Conservation (phyloP, 2,888 invertebrate species). For the Drosophila mimetica region DNA sequence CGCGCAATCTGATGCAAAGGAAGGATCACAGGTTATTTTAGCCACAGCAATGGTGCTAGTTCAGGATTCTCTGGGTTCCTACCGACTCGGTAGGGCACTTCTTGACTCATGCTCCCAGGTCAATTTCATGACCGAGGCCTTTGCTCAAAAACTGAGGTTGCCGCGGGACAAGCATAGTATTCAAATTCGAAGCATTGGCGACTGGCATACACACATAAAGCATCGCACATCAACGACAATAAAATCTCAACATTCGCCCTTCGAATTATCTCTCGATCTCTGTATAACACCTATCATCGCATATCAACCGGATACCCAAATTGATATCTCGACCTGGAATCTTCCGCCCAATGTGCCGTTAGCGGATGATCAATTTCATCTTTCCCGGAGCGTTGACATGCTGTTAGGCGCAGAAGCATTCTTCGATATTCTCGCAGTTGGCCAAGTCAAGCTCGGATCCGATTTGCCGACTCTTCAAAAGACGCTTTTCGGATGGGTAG, state of each 20-base stretch:
- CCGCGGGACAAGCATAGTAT: neutral
- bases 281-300: neutral
- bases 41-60: too few relatives aligned
- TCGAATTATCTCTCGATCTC: neutral
- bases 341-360: neutral
- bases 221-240: neutral
- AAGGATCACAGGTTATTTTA: too few relatives aligned
- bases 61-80: too few relatives aligned
- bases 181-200: neutral
- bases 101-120: neutral
- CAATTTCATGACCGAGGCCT: neutral
- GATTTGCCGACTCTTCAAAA: too few relatives aligned
- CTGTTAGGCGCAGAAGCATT: neutral
- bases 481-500: too few relatives aligned
- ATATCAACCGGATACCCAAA: neutral
- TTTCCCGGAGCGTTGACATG: conserved; percentile 1
- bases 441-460: neutral
- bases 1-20: too few relatives aligned
- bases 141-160: neutral
- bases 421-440: neutral
- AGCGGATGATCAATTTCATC: neutral
- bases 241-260: neutral
- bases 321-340: neutral
- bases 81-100: too few relatives aligned
- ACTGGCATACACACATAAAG: neutral